Evolutionary conservation across 2,888 invertebrate genomes (phyloP), one percentile per base, ranked within the genome.

Genomic region (Drosophila mettleri): DNA sequence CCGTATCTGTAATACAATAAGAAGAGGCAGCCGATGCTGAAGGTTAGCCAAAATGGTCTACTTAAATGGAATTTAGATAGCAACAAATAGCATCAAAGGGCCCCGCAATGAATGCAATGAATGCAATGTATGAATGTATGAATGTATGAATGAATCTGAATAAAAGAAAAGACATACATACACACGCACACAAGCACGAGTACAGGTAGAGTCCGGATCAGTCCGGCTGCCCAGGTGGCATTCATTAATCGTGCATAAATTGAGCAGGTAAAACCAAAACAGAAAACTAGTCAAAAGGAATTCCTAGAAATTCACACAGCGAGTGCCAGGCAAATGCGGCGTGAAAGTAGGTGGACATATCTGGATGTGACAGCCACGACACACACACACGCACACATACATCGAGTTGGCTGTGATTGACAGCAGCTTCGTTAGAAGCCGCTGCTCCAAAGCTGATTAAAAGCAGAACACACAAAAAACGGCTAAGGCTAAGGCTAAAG

Each of bases 1-100:
- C 96, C 59, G 95, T 94, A 90, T 94, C 96, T 96, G 94, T 34
- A 95, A 95, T 46, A 39, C 27, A 45, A 38, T 34, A 29, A 59
- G 20, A 33, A 46, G 9, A 43, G 14, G 51, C 16, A 51, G 51
- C 6, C 16, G 6, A 24, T 14, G 24, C 24, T 22, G 36, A 27
- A 67, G 51, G 60, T 48, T 46, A 27, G 49, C 58, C 58, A 72
- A 62, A 62, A 62, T 65, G 74, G 73, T 78, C 78, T 78, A 74
- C 63, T 72, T 78, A 69, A 69, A 68, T 68, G 74, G 72, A 68
- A 60, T 67, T 72, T 59, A 68, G 68, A 68, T 68, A 52, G 60
- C 60, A 59, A 51, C 34, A 68, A 57, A 67, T 67, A 34, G 66
- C 68, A 38, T 74, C 77, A 59, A 59, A 59, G 58, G 57, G 38